Evolutionary conservation across 2,113 vertebrate species (phyloP).

Genomic region (Cricetomys ansorgei): DNA sequence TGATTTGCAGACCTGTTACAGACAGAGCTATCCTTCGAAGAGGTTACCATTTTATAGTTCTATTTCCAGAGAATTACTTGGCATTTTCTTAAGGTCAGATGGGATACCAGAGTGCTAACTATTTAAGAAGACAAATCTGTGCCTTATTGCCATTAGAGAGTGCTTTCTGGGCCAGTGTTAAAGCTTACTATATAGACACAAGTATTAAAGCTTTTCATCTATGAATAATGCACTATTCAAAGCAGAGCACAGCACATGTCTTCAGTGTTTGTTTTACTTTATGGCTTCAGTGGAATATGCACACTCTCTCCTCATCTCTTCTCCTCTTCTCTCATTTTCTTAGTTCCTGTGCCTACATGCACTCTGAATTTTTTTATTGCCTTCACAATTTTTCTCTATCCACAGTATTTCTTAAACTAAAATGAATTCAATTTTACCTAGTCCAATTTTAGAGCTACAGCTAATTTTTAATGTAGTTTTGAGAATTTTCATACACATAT

Average conservation of each 20-base stretch:
- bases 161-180: constrained; percentile 20
- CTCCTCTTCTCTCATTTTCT: background rate
- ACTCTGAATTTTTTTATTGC: background rate
- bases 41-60: constrained; percentile 54
- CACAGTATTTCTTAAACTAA: background rate
- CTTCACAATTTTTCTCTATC: background rate
- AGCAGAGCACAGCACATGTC: background rate
- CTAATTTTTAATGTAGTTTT: background rate
- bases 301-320: background rate
- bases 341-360: background rate
- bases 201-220: constrained; percentile 50
- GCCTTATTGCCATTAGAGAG: constrained; percentile 39
- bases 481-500: background rate
- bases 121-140: constrained; percentile 59
- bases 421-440: background rate
- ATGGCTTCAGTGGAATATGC: background rate
- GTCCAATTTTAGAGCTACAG: background rate
- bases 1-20: constrained; percentile 50
- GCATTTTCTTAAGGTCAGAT: constrained; percentile 75
- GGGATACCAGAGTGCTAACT: constrained; percentile 50
- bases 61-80: constrained; percentile 70
- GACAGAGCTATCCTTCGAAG: constrained; percentile 36
- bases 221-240: constrained; percentile 30
- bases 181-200: constrained; percentile 39
- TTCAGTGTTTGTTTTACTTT: constrained; percentile 30